Conservation (phyloP, 1,140 invertebrate genomes). For the Cherax quadricarinatus region DNA sequence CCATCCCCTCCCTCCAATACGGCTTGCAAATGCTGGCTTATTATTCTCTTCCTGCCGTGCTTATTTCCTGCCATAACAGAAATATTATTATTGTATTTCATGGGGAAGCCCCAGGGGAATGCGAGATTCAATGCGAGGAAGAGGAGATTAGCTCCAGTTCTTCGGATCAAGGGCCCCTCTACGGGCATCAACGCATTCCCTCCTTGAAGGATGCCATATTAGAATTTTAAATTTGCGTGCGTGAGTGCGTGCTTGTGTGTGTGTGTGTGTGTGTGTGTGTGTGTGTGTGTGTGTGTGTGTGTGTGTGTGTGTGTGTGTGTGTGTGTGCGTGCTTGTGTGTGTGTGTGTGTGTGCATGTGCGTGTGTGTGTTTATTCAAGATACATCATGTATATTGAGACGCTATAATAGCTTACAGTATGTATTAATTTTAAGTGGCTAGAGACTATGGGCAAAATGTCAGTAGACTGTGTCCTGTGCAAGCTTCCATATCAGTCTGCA, state of each 20-base stretch:
- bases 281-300: not conserved
- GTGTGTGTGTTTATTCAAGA: too few species aligned
- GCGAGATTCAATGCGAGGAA: too few species aligned
- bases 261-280: constrained; percentile 25
- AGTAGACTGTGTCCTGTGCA: too few species aligned
- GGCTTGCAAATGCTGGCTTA: not conserved
- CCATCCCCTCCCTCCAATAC: not conserved
- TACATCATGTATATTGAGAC: not conserved
- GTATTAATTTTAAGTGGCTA: too few species aligned
- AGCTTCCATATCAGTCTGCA: too few species aligned
- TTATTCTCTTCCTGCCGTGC: not conserved
- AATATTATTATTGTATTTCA: not conserved
- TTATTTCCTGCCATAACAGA: not conserved
- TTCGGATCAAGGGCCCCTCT: too few species aligned
- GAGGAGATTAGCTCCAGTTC: too few species aligned
- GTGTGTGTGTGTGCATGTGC: constrained; percentile 4
- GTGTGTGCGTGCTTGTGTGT: constrained; percentile 26
- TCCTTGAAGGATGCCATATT: not conserved
- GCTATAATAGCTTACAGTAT: too few species aligned
- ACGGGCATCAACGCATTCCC: too few species aligned
- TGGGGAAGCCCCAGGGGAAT: too few species aligned
- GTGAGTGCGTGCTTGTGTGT: constrained; percentile 13
- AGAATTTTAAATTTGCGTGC: not conserved
- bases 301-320: constrained; percentile 12
- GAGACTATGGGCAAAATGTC: too few species aligned